A percentile compares a stretch with the other conserved stretches of the same genome.
These are phyloP conservation scores for Aurelia coerulea DNA, from an alignment of 30 jellyfish, hydroid and myxozoan genomes.

Conservation along the genomic window DNA sequence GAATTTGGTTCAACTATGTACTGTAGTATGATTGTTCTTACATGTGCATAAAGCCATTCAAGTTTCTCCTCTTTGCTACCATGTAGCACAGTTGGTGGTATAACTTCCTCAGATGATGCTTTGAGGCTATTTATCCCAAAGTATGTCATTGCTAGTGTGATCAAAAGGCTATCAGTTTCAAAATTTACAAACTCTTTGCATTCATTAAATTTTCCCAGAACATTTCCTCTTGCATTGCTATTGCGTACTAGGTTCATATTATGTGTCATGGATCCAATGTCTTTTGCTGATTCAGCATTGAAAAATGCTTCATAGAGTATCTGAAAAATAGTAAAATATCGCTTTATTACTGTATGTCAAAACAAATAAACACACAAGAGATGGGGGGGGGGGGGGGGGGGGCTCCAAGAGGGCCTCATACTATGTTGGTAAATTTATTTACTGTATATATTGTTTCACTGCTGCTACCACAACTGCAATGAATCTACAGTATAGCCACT, in stretches of 20 bases:
- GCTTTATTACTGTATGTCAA: no score
- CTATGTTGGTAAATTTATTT: no score
- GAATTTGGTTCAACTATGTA: background rate
- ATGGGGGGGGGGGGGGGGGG: no score
- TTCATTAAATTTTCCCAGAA: slow-evolving; percentile 20
- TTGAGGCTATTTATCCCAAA: slow-evolving; percentile 30
- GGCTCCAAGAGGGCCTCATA: no score
- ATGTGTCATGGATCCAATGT: slow-evolving; percentile 29
- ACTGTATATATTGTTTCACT: no score
- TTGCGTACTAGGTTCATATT: slow-evolving; percentile 20
- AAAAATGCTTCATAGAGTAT: slow-evolving; percentile 16
- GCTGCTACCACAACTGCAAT: no score
- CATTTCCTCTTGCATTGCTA: slow-evolving; percentile 45
- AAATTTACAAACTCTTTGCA: slow-evolving; percentile 29
- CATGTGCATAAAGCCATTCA: background rate
- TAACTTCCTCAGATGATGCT: slow-evolving; percentile 28
- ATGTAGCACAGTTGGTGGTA: slow-evolving; percentile 12
- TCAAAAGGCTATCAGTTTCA: slow-evolving; percentile 20
- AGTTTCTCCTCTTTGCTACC: no score
- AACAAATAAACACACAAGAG: no score
- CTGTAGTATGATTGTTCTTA: background rate
- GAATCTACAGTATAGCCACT: no score
- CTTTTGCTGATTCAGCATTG: slow-evolving; percentile 26
- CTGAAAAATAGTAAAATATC: background rate
- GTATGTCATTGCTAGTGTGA: slow-evolving; percentile 12